phyloP scores from a whole-genome alignment of 2,113 vertebrate species.

The Tenrec ecaudatus region DNA sequence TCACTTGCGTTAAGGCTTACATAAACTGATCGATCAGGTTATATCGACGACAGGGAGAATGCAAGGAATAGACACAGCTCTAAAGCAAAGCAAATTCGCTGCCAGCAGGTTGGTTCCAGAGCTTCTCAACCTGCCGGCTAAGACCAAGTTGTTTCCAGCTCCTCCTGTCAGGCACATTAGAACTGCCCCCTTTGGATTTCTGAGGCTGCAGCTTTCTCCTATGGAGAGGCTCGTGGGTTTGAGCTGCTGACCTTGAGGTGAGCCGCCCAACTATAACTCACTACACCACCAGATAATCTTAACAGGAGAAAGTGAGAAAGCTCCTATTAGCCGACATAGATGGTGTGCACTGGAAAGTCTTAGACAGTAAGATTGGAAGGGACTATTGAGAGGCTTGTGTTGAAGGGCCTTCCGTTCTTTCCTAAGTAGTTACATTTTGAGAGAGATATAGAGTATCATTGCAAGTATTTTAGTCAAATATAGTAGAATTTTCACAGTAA shows the following conservation, averaged over 20 bases:
- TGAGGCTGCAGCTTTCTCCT: too few relatives aligned
- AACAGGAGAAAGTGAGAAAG: neutral
- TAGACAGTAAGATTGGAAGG: neutral
- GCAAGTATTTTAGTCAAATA: neutral
- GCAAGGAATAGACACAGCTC: neutral
- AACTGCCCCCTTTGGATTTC: too few relatives aligned
- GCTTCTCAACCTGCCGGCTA: too few relatives aligned
- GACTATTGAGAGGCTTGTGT: neutral
- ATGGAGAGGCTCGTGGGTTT: too few relatives aligned
- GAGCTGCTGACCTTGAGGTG: too few relatives aligned
- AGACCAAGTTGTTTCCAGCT: too few relatives aligned
- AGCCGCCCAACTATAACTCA: too few relatives aligned
- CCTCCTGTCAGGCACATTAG: too few relatives aligned
- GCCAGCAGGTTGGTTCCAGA: too few relatives aligned
- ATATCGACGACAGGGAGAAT: neutral
- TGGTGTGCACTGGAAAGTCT: neutral
- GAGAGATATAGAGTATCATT: neutral
- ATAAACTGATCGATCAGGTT: neutral
- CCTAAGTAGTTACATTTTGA: slow-evolving; percentile 2
- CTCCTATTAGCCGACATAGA: neutral
- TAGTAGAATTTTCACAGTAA: neutral
- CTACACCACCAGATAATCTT: too few relatives aligned
- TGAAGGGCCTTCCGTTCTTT: neutral
- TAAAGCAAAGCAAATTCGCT: too few relatives aligned
- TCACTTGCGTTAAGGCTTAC: slow-evolving; percentile 34